Evolutionary conservation across 1,140 invertebrate species (phyloP).

Genomic region (Phymorhynchus buccinoides): DNA sequence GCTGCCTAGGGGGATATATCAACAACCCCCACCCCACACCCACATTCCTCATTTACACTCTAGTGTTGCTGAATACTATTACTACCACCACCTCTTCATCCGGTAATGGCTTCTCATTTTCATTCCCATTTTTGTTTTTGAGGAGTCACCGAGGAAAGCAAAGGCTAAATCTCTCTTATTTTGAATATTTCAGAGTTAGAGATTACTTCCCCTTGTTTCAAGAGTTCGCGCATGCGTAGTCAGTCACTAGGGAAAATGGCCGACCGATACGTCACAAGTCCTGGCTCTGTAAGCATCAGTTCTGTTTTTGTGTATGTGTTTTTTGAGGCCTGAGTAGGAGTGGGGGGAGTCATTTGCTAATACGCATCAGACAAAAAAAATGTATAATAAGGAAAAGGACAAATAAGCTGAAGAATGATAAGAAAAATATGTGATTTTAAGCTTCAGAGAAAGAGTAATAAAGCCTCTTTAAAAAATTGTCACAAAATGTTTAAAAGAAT

Average conservation of each 20-base stretch:
- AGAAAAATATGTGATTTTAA: neutral
- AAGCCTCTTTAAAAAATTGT: too few relatives aligned
- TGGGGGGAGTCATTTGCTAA: neutral
- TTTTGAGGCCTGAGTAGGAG: neutral
- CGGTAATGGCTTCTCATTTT: conserved; percentile 32
- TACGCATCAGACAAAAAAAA: neutral
- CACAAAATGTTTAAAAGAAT: too few relatives aligned
- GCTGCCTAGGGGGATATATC: conserved; percentile 13
- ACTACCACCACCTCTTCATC: too few relatives aligned
- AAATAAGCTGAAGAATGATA: neutral
- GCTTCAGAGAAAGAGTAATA: neutral
- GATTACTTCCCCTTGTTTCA: conserved; percentile 5
- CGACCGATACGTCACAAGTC: neutral
- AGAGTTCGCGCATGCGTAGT: conserved; percentile 7
- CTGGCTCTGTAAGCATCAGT: neutral
- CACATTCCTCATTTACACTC: neutral
- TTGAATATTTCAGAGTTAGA: conserved; percentile 24
- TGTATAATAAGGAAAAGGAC: neutral
- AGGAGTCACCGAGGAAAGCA: neutral
- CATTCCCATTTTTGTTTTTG: neutral
- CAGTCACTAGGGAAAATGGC: neutral
- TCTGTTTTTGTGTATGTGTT: too few relatives aligned
- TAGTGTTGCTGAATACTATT: conserved; percentile 19
- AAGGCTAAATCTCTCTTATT: conserved; percentile 27
- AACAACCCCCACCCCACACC: conserved; percentile 12